Conservation (phyloP, 2,113 vertebrate genomes). For the Mobula birostris region DNA sequence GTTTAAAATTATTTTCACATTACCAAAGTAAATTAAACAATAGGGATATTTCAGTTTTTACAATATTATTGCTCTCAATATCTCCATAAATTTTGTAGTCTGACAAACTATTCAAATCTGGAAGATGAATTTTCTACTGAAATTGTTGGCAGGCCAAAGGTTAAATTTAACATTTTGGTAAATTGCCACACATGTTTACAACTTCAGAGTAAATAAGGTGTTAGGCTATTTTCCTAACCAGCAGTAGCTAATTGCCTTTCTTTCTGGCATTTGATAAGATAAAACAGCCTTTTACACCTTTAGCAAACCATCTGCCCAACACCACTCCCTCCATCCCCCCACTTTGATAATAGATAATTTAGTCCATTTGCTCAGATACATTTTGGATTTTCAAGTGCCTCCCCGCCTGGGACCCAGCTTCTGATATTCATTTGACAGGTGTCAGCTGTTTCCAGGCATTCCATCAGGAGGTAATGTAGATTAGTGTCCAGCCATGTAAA, state of each 20-base stretch:
- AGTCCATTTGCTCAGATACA: constrained; percentile 46
- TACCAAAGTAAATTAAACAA: neutral
- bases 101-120: neutral
- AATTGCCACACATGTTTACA: constrained; percentile 31
- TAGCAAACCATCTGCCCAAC: constrained; percentile 46
- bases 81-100: neutral
- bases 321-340: neutral
- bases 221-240: constrained; percentile 39
- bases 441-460: constrained; percentile 53
- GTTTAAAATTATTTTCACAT: neutral
- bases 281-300: constrained; percentile 53
- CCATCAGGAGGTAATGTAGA: constrained; percentile 45
- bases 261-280: constrained; percentile 55
- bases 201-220: neutral
- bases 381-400: constrained; percentile 42
- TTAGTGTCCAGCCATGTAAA: constrained; percentile 42
- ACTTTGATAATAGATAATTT: constrained; percentile 46
- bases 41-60: neutral
- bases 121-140: neutral
- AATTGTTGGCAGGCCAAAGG: neutral
- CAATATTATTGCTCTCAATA: neutral
- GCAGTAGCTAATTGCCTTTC: constrained; percentile 46
- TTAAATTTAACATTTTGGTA: neutral
- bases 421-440: constrained; percentile 56
- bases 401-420: constrained; percentile 53